Evolutionary conservation across 2,113 vertebrate species (phyloP), one percentile per base, ranked within the genome.

Genomic region (Corynorhinus townsendii): DNA sequence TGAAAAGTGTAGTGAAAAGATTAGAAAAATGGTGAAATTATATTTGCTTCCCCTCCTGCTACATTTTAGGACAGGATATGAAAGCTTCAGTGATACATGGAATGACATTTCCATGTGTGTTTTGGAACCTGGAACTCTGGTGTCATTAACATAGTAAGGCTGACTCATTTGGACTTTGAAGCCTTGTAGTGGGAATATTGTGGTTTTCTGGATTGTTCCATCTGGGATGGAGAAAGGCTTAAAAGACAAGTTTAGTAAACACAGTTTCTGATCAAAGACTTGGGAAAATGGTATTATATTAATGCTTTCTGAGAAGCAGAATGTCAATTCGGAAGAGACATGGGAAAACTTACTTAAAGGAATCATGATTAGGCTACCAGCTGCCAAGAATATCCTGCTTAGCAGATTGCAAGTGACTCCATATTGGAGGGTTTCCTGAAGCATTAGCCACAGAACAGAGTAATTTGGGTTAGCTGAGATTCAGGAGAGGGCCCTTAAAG

Each of bases 91-190:
- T 35, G 54, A 76, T 40, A 86, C 30, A 5, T 84, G 38, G 17
- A 93, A 72, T 43, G 7, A 80, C 52, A 82, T 17, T 40, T 8
- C 35, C 45, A 45, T 47, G 47, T 92, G 38, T 79, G 20, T 38
- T 84, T 72, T 93, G 43, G 49, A 89, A 83, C 11, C 54, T 45
- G 75, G 80, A 56, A 62, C 64, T 77, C 86, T 14, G 38, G 20
- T 91, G 66, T 35, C 62, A 17, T 96, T 81, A 87, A 90, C 85
- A 45, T 5, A 90, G 43, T 47, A 35, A 81, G 73, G 11, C 83
- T 76, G 40, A 86, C 45, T 96, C 93, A 64, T 76, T 86, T 76
- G 30, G 12, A 96, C 88, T 96, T 89, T 66, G 59, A 93, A 77
- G 62, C 0, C 56, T 87, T 68, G 11, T 28, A 35, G 45, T 85